Conservation (phyloP, 1,140 invertebrate species). For the Drosophila rufa region DNA sequence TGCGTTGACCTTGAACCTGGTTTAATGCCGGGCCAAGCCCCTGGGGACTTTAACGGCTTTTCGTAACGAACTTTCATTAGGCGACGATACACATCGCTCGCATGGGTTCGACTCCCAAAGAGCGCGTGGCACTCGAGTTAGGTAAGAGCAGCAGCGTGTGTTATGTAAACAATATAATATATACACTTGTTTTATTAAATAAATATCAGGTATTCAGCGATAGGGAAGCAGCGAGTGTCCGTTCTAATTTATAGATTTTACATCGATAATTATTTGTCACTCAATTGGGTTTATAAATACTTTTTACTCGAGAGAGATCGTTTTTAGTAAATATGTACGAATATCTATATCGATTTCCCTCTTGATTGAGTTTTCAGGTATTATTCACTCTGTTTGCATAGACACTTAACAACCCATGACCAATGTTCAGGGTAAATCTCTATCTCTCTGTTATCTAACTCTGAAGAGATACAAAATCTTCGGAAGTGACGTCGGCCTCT, state of each 20-base stretch:
- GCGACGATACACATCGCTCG: conserved; percentile 13
- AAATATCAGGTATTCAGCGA: conserved; percentile 8
- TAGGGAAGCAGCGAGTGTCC: not conserved
- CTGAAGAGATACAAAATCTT: conserved; percentile 17
- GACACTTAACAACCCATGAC: conserved; percentile 50
- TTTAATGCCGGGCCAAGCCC: conserved; percentile 31
- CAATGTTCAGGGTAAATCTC: conserved; percentile 2
- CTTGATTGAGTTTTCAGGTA: conserved; percentile 12
- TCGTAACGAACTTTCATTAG: conserved; percentile 7
- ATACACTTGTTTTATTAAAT: conserved; percentile 5
- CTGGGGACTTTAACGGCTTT: conserved; percentile 28
- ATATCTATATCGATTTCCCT: conserved; percentile 6
- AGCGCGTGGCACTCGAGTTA: conserved; percentile 40
- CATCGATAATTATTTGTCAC: not conserved
- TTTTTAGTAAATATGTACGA: not conserved
- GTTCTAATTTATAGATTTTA: conserved; percentile 10
- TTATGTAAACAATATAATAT: conserved; percentile 39
- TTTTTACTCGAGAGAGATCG: conserved; percentile 4
- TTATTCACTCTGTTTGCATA: conserved; percentile 27
- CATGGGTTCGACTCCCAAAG: conserved; percentile 13
- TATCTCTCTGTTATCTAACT: conserved; percentile 32
- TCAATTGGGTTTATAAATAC: conserved; percentile 13
- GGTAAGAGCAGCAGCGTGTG: conserved; percentile 22
- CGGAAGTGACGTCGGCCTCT: conserved; percentile 43
- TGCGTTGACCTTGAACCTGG: conserved; percentile 40